Base-by-base conservation (phyloP, 2,797 vertebrate species). In the Pterois miles region DNA sequence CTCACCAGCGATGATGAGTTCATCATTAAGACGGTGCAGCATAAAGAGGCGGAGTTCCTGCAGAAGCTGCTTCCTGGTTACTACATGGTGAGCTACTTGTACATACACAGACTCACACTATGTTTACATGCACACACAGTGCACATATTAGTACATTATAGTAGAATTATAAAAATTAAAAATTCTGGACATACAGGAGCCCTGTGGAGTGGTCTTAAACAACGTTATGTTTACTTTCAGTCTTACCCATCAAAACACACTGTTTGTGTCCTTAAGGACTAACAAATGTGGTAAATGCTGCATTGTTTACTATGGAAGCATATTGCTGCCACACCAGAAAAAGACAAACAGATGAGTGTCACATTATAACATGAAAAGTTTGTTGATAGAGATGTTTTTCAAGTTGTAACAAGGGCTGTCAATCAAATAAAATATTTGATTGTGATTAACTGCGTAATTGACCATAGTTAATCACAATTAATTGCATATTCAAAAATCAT, bases 11-110 rank as follows among this genome's bases (percentile, higher is more conserved):
- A 97, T 33, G 98, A 99, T 1, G 98, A 99, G 88, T 99, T 99
- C 89, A 99, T 99, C 85, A 99, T 99, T 83, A 99, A 99, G 94
- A 99, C 98, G 1, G 97, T 99, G 87, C 97, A 98, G 90, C 96
- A 96, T 80, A 99, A 99, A 92, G 98, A 99, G 91, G 98, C 98
- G 0, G 98, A 99, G 88, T 99, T 99, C 87, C 96, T 99, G 84
- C 98, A 99, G 93, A 99, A 99, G 89, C 92, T 99, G 12, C 96
- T 99, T 86, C 98, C 98, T 1, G 98, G 98, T 71, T 99, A 99
- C 89, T 99, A 99, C 86, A 99, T 99, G 98, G 98, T 99, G 86
- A 96, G 95, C 29, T 23, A 20, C 23, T 20, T 18, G 33, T 38
- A 31, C 23, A 4, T 16, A 72, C 9, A 59, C 5, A 18, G 25